A percentile compares a stretch with the other conserved stretches of the same genome.
phyloP scores from a whole-genome alignment of 2,113 vertebrate species.

The Leptosomus discolor region DNA sequence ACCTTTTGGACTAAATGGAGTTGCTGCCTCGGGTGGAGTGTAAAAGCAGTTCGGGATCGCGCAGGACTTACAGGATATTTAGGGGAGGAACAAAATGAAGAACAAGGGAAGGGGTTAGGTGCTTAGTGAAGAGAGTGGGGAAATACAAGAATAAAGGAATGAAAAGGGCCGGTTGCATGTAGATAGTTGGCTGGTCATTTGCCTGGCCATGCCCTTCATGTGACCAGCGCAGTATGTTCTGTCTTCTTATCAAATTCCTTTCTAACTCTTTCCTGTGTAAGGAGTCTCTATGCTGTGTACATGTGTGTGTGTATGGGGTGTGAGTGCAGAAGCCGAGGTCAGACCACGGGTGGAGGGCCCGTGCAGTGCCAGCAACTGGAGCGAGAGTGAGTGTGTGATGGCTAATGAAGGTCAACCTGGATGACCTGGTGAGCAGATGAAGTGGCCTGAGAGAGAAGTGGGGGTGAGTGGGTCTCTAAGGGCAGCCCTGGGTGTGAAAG shows the following conservation, averaged over 20 bases:
- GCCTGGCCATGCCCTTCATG: background rate
- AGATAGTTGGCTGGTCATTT: background rate
- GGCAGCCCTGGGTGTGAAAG: background rate
- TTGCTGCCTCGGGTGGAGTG: background rate
- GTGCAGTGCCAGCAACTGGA: background rate
- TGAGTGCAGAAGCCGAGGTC: background rate
- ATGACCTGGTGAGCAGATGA: background rate
- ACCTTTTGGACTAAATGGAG: background rate
- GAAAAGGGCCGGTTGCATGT: background rate
- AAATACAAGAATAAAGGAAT: background rate
- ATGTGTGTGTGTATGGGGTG: rapidly evolving
- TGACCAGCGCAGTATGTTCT: background rate
- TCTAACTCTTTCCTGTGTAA: too few relatives aligned
- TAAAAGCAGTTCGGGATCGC: background rate
- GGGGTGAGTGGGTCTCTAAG: background rate
- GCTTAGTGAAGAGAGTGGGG: background rate
- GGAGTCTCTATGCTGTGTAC: background rate
- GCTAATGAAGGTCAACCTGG: background rate
- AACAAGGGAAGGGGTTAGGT: background rate
- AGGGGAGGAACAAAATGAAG: background rate
- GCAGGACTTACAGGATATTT: background rate
- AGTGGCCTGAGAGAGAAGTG: background rate
- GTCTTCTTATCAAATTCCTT: background rate
- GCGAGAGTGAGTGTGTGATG: background rate
- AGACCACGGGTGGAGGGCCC: background rate